Evolutionary conservation across 1,140 invertebrate species (phyloP).

Genomic region (Drosophila ironensis): DNA sequence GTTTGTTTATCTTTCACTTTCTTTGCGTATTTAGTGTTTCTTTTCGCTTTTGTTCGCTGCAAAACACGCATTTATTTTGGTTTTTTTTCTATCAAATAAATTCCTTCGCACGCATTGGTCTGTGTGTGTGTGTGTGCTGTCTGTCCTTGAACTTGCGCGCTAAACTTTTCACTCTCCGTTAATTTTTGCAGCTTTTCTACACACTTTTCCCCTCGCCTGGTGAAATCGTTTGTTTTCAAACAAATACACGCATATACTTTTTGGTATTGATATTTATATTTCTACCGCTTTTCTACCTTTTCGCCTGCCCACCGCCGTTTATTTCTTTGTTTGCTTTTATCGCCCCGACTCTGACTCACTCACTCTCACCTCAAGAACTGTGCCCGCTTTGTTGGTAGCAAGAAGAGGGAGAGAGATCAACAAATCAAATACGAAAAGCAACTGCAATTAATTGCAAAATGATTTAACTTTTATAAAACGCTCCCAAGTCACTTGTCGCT

Average conservation of each 20-base stretch:
- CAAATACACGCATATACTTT: conserved; percentile 39
- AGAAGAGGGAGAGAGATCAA: too few relatives aligned
- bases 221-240: conserved; percentile 50
- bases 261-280: conserved; percentile 49
- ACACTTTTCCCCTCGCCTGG: conserved; percentile 18
- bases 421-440: too few relatives aligned
- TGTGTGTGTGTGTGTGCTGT: neutral
- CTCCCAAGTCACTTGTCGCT: too few relatives aligned
- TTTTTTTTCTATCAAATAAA: too few relatives aligned
- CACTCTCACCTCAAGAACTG: conserved; percentile 9
- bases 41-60: conserved; percentile 22
- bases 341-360: conserved; percentile 59
- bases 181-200: conserved; percentile 15
- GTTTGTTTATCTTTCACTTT: conserved; percentile 44
- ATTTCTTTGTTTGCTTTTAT: conserved; percentile 75
- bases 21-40: too few relatives aligned
- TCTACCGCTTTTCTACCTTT: conserved; percentile 43
- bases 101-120: too few relatives aligned
- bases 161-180: neutral
- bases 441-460: conserved; percentile 74
- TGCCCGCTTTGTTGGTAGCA: conserved; percentile 8
- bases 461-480: conserved; percentile 59
- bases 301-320: conserved; percentile 52
- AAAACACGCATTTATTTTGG: conserved; percentile 13
- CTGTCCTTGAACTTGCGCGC: conserved; percentile 4